Percentiles rank a stretch among this genome's conserved stretches.
Evolutionary conservation across 2,888 invertebrate genomes (phyloP).

Genomic region (Andrena flavipes): DNA sequence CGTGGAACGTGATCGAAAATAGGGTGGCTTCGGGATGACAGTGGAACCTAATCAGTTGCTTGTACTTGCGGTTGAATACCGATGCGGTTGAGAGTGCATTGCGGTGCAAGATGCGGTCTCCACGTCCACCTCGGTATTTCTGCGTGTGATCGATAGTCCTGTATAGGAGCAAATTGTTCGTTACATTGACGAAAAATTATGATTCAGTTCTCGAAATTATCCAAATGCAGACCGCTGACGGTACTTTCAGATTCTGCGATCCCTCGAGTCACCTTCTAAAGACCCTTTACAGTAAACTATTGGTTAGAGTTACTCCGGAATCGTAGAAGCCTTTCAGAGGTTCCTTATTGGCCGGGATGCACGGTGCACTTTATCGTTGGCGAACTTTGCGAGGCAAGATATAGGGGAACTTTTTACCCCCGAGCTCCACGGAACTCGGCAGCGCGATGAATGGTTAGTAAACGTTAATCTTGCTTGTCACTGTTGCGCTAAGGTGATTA

Average conservation of each 20-base stretch:
- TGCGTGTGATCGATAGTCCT: background rate
- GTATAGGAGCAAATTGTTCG: no score
- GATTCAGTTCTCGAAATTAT: no score
- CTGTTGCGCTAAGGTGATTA: slow-evolving; percentile 39
- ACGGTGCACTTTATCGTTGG: background rate
- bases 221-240: no score
- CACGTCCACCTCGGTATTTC: background rate
- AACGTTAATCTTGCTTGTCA: slow-evolving; percentile 49
- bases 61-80: background rate
- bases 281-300: background rate
- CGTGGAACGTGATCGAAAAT: slow-evolving; percentile 22
- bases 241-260: no score
- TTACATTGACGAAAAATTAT: no score
- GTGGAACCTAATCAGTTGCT: slow-evolving; percentile 8
- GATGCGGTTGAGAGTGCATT: background rate
- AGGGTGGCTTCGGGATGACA: background rate
- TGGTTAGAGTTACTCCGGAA: background rate
- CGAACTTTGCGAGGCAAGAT: background rate
- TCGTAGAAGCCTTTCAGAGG: background rate
- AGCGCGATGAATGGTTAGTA: slow-evolving; percentile 32
- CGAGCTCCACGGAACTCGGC: background rate
- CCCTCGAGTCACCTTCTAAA: background rate
- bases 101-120: background rate
- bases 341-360: background rate
- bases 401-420: slow-evolving; percentile 10